Conservation (phyloP, 2,113 vertebrate genomes). For the Odontesthes bonariensis region DNA sequence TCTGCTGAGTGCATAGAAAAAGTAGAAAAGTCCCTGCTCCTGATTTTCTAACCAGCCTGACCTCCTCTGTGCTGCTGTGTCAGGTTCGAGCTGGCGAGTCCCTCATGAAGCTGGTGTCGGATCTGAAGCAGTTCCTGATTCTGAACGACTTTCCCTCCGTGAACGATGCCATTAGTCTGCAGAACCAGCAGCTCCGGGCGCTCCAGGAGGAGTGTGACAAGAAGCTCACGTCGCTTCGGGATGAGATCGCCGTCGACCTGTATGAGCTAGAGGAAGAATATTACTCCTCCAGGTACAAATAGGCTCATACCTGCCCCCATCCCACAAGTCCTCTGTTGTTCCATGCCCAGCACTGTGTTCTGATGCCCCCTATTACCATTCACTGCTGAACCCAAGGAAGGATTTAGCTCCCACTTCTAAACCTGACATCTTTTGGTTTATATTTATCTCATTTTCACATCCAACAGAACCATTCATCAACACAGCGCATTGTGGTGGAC, state of each 20-base stretch:
- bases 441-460: neutral
- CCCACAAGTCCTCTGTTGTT: constrained; percentile 47
- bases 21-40: neutral
- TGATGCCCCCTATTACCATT: constrained; percentile 46
- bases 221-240: constrained; percentile 92
- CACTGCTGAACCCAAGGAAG: constrained; percentile 34
- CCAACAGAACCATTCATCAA: neutral
- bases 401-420: constrained; percentile 20
- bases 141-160: constrained; percentile 98
- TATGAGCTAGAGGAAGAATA: constrained; percentile 99
- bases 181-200: constrained; percentile 91
- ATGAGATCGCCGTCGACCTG: constrained; percentile 97
- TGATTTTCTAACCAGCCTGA: neutral
- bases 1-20: neutral
- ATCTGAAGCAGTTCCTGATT: constrained; percentile 98
- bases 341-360: constrained; percentile 44
- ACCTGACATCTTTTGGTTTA: neutral
- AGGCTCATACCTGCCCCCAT: constrained; percentile 75
- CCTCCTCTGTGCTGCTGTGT: neutral
- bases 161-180: constrained; percentile 95
- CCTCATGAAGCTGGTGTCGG: constrained; percentile 97
- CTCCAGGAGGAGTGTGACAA: constrained; percentile 98
- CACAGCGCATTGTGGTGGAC: constrained; percentile 9
- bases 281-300: constrained; percentile 99
- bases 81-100: constrained; percentile 98